phyloP scores from a whole-genome alignment of 2,113 vertebrate genomes.

The Myiozetetes cayanensis region DNA sequence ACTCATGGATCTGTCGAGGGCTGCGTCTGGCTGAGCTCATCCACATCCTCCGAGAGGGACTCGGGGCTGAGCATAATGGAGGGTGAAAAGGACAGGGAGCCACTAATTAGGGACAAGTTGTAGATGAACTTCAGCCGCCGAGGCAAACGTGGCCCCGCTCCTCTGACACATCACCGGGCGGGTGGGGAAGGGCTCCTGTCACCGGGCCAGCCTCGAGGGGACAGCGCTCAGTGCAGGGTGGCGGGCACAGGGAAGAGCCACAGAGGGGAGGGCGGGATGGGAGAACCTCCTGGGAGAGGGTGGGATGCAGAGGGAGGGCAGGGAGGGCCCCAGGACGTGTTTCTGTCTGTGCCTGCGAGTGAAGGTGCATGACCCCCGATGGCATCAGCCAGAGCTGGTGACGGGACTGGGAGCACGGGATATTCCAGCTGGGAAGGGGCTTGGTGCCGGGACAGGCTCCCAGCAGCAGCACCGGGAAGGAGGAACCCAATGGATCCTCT shows the following conservation, averaged over 20 bases:
- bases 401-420: neutral
- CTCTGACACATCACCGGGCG: neutral
- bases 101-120: neutral
- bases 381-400: neutral
- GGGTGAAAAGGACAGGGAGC: slow-evolving; percentile 44
- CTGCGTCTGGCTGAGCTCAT: neutral
- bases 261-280: neutral
- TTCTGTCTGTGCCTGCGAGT: fast-evolving
- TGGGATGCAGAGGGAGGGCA: neutral
- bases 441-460: neutral
- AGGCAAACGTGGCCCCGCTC: neutral
- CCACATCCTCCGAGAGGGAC: neutral
- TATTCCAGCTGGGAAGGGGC: neutral
- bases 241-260: neutral
- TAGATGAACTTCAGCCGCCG: neutral
- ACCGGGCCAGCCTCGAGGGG: too few species aligned
- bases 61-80: neutral
- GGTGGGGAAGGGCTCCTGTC: too few species aligned
- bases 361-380: neutral
- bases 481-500: neutral
- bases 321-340: neutral
- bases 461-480: neutral
- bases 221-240: neutral
- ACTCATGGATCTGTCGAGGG: neutral
- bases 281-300: neutral